Conservation (phyloP, 2,888 invertebrate genomes). For the Sarcophaga caerulescens region DNA sequence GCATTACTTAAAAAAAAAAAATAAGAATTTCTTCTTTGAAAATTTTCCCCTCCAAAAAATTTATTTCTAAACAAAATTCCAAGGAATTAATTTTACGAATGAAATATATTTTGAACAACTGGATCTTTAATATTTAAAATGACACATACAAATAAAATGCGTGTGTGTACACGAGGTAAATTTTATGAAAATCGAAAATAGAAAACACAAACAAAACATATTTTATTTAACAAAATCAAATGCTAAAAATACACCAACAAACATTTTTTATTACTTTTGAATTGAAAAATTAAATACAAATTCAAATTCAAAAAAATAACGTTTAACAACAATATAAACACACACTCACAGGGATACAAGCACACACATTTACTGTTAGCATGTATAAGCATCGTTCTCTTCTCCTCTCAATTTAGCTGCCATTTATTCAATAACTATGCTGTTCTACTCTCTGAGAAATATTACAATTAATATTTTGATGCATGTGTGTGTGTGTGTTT, state of each 20-base stretch:
- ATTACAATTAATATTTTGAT: too few species aligned
- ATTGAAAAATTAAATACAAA: background rate
- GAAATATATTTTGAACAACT: background rate
- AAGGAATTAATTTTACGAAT: background rate
- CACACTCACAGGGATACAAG: background rate
- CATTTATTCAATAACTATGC: too few species aligned
- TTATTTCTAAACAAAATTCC: background rate
- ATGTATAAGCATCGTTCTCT: too few species aligned
- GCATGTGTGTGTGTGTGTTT: too few species aligned
- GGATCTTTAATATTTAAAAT: background rate
- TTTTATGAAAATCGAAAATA: background rate
- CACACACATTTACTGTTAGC: too few species aligned
- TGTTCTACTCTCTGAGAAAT: too few species aligned
- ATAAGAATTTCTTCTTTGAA: too few species aligned
- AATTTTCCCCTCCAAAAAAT: background rate
- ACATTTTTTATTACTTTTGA: background rate
- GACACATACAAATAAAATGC: background rate
- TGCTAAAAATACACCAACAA: background rate
- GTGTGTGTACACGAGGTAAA: background rate
- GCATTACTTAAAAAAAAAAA: too few species aligned
- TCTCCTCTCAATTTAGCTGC: too few species aligned
- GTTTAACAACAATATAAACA: background rate
- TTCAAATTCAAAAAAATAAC: background rate
- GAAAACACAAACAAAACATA: background rate
- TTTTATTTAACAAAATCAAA: background rate